phyloP scores from a whole-genome alignment of 2,113 vertebrate genomes.

The Anguilla rostrata region DNA sequence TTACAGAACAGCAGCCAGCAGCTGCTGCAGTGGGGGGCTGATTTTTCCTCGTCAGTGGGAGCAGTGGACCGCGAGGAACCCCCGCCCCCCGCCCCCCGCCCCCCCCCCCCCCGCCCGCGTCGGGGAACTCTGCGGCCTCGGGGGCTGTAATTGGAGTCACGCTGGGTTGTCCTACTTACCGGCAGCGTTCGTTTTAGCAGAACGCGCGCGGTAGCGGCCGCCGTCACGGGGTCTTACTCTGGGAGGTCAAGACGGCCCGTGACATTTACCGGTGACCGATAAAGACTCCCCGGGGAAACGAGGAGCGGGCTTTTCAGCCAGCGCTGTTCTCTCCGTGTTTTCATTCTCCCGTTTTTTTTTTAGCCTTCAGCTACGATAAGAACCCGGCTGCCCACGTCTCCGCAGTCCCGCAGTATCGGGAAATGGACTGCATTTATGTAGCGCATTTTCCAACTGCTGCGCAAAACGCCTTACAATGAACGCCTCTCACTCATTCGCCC shows the following conservation, averaged over 20 bases:
- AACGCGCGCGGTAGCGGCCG: not conserved
- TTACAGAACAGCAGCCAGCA: not conserved
- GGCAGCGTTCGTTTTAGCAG: not conserved
- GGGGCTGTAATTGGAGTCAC: slow-evolving; percentile 1
- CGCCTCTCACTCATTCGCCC: too few relatives aligned
- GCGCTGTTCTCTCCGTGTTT: not conserved
- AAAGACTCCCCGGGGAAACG: not conserved
- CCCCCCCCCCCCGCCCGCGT: not conserved
- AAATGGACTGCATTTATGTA: too few relatives aligned
- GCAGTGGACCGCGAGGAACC: not conserved
- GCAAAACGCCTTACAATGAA: too few relatives aligned
- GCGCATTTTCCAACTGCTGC: too few relatives aligned
- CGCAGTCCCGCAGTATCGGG: too few relatives aligned
- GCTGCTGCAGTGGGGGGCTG: not conserved
- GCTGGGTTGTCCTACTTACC: not conserved
- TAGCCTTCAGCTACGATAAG: not conserved
- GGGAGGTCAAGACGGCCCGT: not conserved
- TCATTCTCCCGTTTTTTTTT: not conserved
- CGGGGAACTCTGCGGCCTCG: not conserved
- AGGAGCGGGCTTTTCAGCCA: not conserved
- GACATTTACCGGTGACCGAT: slow-evolving; percentile 7
- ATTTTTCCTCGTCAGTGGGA: not conserved
- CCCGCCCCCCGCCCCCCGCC: not conserved
- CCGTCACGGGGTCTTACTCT: not conserved
- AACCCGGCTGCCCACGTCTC: not conserved